These are phyloP conservation scores for Drosophila athabasca DNA, from an alignment of 1,140 invertebrate genomes.

Conservation along the genomic window DNA sequence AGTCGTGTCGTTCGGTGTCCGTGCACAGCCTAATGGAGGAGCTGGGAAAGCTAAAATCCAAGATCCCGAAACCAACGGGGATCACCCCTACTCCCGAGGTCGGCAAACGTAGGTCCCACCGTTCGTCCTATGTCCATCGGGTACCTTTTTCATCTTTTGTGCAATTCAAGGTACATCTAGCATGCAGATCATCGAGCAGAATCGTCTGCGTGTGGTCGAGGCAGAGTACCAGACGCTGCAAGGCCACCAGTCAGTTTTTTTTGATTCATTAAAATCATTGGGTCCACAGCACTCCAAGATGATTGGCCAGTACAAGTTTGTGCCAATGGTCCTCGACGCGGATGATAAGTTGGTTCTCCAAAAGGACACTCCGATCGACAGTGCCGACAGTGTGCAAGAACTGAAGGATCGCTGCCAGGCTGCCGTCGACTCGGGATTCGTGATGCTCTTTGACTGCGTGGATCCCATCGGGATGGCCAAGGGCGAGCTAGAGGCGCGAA, in stretches of 20 bases:
- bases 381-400: slow-evolving; percentile 29
- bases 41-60: no score
- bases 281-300: background rate
- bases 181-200: background rate
- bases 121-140: no score
- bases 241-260: slow-evolving; percentile 46
- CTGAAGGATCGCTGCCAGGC: slow-evolving; percentile 30
- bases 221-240: slow-evolving; percentile 32
- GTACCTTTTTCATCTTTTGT: no score
- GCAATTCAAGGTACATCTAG: background rate
- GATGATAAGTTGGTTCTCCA: background rate
- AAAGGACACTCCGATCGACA: no score
- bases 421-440: slow-evolving; percentile 6
- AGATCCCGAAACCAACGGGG: no score
- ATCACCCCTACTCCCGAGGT: no score
- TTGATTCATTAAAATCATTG: slow-evolving; percentile 22
- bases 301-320: slow-evolving; percentile 32
- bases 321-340: slow-evolving; percentile 14
- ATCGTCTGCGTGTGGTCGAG: slow-evolving; percentile 3
- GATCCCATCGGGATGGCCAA: background rate
- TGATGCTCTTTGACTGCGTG: slow-evolving; percentile 18
- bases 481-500: background rate
- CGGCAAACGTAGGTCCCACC: no score
- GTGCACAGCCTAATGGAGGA: no score
- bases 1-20: no score